Evolutionary conservation across 2,113 vertebrate genomes (phyloP).

Genomic region (Triplophysa rosa): DNA sequence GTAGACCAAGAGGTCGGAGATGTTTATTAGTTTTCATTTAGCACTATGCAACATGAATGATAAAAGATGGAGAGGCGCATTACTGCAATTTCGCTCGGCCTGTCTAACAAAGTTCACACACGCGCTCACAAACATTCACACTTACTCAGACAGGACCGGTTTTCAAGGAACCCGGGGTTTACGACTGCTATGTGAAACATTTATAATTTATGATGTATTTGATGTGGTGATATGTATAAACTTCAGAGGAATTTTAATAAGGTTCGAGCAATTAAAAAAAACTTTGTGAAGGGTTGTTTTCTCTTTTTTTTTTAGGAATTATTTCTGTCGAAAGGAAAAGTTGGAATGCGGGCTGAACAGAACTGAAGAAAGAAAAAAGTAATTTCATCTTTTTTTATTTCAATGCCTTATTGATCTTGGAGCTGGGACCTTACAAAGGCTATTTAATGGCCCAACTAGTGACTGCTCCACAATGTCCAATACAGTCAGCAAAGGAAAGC

Average conservation of each 20-base stretch:
- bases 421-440: conserved; percentile 66
- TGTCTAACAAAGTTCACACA: conserved; percentile 76
- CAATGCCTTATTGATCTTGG: conserved; percentile 73
- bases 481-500: conserved; percentile 73
- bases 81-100: conserved; percentile 77
- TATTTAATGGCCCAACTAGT: conserved; percentile 64
- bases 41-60: conserved; percentile 69
- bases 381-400: conserved; percentile 73
- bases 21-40: conserved; percentile 71
- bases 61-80: conserved; percentile 74
- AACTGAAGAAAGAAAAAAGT: conserved; percentile 40
- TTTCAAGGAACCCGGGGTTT: conserved; percentile 77
- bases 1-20: conserved; percentile 67
- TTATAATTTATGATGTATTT: conserved; percentile 82
- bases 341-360: conserved; percentile 50
- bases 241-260: conserved; percentile 81
- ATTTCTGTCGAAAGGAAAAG: conserved; percentile 58
- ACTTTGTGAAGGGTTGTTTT: conserved; percentile 70
- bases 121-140: conserved; percentile 31
- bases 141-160: conserved; percentile 70
- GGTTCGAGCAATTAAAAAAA: conserved; percentile 65
- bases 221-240: conserved; percentile 81
- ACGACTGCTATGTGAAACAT: conserved; percentile 78
- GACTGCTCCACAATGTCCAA: conserved; percentile 68
- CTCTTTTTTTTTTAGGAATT: conserved; percentile 42